Base-by-base conservation (phyloP, 2,797 vertebrate genomes). In the Mus minutoides region DNA sequence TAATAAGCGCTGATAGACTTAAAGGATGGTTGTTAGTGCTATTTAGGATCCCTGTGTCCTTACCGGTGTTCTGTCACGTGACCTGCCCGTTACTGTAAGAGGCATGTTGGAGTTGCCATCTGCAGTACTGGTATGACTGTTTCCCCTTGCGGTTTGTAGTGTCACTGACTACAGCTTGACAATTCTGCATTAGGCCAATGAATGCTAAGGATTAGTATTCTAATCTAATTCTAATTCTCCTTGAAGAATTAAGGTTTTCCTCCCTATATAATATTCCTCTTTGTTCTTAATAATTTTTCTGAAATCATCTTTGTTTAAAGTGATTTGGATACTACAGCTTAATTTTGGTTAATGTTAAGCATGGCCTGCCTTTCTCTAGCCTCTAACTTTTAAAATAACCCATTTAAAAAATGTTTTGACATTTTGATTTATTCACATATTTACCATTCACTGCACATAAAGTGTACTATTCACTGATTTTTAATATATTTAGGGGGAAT, bases 271-370 rank as follows among this genome's bases (percentile, higher is more conserved):
- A 79, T 82, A 16, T 24, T 46, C 60, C 21, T 85, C 52, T 90
- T 67, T 87, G 49, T 94, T 58, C 12, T 82, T 60, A 52, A 73
- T 31, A 37, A 49, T 85, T 46, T 37, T 87, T 92, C 84, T 87
- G 69, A 96, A 77, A n/a, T 86, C 29, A 79, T 77, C n/a, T 90
- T 93, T 89, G 46, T 64, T 88, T 89, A 76, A 82, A 60, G 71
- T 95, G 12, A 67, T 67, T 93, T 84, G 4, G 37, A 31, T 46
- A 64, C 58, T 71, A 29, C 43, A 88, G 34, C 26, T 92, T 76
- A 54, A 58, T 71, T 95, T 88, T 84, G 24, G 67, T 54, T 83
- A 83, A 19, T 13, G 1, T 37, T 92, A 56, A 49, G 10, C 1
- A 46, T n/a, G 12, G 43, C 13, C 21, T 86, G 43, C 14, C 12